Evolutionary conservation across 2,113 vertebrate genomes (phyloP).

Genomic region (Ia io): DNA sequence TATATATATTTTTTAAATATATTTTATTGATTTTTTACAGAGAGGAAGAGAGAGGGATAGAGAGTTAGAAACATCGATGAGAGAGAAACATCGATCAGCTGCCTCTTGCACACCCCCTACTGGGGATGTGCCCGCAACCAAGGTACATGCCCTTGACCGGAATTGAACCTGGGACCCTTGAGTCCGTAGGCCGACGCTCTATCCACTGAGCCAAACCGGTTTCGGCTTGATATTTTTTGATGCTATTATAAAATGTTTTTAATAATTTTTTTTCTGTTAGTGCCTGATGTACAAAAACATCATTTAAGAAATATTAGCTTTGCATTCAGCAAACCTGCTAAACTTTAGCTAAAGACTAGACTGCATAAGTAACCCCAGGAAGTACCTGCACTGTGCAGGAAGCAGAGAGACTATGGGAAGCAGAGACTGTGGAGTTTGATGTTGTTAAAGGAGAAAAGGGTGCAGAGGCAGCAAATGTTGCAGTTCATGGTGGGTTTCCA

Average conservation of each 20-base stretch:
- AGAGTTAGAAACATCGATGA: too few species aligned
- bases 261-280: slow-evolving; percentile 17
- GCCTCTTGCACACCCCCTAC: too few species aligned
- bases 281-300: neutral
- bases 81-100: too few species aligned
- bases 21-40: too few species aligned
- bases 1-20: neutral
- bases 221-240: neutral
- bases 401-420: neutral
- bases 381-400: neutral
- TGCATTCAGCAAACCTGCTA: neutral
- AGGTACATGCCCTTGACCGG: too few species aligned
- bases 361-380: neutral
- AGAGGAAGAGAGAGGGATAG: too few species aligned
- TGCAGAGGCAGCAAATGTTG: neutral
- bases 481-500: neutral
- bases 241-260: neutral
- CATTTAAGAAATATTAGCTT: neutral
- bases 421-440: neutral
- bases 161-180: too few species aligned
- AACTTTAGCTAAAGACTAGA: too few species aligned
- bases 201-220: too few species aligned
- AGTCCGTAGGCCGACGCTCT: too few species aligned
- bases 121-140: too few species aligned
- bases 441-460: neutral